Conservation (phyloP, 2,888 invertebrate species). For the Julus scandinavius region DNA sequence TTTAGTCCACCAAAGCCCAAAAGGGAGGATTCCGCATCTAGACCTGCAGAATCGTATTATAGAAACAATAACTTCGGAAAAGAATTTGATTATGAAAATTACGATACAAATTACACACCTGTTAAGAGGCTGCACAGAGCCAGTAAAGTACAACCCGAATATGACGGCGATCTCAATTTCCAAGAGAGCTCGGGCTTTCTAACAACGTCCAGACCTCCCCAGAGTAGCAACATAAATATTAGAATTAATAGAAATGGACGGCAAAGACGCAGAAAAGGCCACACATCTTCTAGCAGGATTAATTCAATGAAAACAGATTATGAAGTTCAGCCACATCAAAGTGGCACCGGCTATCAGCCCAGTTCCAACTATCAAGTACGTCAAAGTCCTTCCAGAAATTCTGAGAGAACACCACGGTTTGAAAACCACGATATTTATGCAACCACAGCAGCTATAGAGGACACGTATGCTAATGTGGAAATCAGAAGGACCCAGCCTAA, state of each 20-base stretch:
- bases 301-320: neutral
- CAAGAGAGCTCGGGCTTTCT: neutral
- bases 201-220: neutral
- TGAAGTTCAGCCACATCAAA: neutral
- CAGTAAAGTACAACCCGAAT: neutral
- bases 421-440: neutral
- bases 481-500: conserved; percentile 27
- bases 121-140: neutral
- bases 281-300: neutral
- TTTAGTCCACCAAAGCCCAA: neutral
- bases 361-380: neutral
- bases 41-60: neutral
- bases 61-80: neutral
- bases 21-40: neutral
- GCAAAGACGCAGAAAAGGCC: neutral
- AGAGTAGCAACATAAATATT: neutral
- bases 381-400: neutral
- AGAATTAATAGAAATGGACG: neutral
- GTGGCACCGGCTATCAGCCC: neutral
- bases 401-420: neutral
- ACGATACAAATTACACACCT: neutral
- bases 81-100: conserved; percentile 47
- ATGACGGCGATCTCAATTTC: neutral
- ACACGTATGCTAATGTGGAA: conserved; percentile 44
- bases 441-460: conserved; percentile 40